These are phyloP conservation scores for Notamacropus eugenii DNA, from an alignment of 2,797 vertebrate genomes.

Conservation along the genomic window DNA sequence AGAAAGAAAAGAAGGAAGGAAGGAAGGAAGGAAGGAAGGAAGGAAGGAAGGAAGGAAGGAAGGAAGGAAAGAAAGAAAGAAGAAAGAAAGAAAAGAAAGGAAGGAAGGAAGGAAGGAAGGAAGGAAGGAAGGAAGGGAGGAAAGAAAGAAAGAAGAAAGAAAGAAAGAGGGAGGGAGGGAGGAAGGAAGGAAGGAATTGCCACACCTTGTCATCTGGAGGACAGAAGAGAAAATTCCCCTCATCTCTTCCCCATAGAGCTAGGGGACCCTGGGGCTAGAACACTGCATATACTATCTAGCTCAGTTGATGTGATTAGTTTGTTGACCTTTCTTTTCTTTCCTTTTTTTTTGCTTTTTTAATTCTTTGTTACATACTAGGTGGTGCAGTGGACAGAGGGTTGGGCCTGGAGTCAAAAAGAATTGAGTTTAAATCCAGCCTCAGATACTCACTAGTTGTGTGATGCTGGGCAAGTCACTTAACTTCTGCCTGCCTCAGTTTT, in stretches of 20 bases:
- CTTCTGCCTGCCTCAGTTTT: not conserved
- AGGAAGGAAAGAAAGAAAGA: too few relatives aligned
- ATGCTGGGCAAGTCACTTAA: not conserved
- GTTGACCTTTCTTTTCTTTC: not conserved
- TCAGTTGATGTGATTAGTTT: not conserved
- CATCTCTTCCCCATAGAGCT: not conserved
- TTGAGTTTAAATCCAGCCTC: not conserved
- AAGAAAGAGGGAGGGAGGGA: too few relatives aligned
- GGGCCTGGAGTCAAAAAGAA: not conserved
- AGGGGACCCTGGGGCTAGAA: not conserved
- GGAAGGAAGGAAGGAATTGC: too few relatives aligned
- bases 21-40: too few relatives aligned
- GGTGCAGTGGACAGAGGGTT: not conserved
- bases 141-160: too few relatives aligned
- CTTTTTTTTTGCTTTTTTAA: not conserved
- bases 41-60: rapidly evolving
- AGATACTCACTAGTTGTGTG: not conserved
- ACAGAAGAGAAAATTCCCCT: not conserved
- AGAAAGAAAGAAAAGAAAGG: too few relatives aligned
- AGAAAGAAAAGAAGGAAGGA: too few relatives aligned
- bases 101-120: too few relatives aligned
- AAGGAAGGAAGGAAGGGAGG: too few relatives aligned
- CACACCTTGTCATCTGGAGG: not conserved
- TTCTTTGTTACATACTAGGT: not conserved
- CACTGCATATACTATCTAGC: not conserved